Base-by-base conservation (phyloP, 2,797 vertebrate species). In the Otolemur crassicaudatus region DNA sequence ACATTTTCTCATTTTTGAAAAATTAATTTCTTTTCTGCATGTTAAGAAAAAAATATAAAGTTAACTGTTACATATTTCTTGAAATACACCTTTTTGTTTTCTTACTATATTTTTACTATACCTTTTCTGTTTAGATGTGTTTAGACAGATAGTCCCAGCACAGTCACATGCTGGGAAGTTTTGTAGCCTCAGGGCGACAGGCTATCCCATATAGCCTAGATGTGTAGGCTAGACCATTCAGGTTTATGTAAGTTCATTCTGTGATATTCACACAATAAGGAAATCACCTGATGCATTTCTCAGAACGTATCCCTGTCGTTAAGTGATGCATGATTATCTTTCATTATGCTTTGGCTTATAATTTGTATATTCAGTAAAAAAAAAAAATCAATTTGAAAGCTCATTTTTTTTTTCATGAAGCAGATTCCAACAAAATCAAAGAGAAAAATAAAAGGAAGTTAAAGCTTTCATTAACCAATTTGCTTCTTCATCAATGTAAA, bases 1-100 rank as follows among this genome's bases (percentile, higher is more conserved):
- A 58, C 23, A 23, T 46, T 56, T 96, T 96, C 60, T 40, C 5
- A 69, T 82, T 40, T 31, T 91, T 95, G 37, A 73, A 2, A 70
- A 65, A 67, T 80, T n/a, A 93, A 72, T 92, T 90, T 94, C 17
- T 43, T 91, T 88, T 27, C 40, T 53, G 49, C 25, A 23, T 49
- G 20, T 72, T 76, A 80, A 84, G 61, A 58, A 34, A 58, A 61
- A 85, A 31, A 31, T 40, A n/a, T 27, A 43, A 85, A 72, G 65
- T 79, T 60, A 91, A 81, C 46, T 77, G 49, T 9, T 8, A 63
- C 34, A 10, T 70, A 40, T 65, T 95, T 87, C 69, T 79, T 94
- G 67, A 86, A 75, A 60, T 79, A 46, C 31, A 70, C 31, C 31
- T 90, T 79, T 94, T 49, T 80, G 11, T 34, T 90, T 95, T 87